Evolutionary conservation across 2,888 invertebrate genomes (phyloP).

Genomic region (Trissolcus brochymenae): DNA sequence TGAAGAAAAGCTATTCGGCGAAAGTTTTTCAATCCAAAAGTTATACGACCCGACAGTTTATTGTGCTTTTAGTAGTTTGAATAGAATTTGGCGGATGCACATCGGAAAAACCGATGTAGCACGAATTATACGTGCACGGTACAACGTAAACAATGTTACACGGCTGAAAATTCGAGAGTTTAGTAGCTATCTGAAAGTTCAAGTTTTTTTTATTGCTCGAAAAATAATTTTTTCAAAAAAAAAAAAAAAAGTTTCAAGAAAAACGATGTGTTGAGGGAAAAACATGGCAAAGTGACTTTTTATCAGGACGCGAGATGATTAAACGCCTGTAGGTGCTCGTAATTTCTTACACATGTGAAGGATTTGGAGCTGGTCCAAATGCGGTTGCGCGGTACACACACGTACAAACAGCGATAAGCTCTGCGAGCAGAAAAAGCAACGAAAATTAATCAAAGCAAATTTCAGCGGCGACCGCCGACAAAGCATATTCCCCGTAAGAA

Average conservation of each 20-base stretch:
- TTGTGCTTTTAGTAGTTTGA: constrained; percentile 67
- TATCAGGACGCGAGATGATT: constrained; percentile 26
- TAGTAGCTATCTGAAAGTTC: too few species aligned
- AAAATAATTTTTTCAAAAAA: too few species aligned
- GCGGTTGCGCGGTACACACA: constrained; percentile 28
- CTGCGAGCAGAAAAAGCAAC: constrained; percentile 60
- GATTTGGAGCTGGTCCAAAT: constrained; percentile 58
- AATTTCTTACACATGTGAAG: constrained; percentile 30
- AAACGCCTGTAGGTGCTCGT: constrained; percentile 18
- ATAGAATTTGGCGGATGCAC: constrained; percentile 61
- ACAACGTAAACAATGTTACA: constrained; percentile 53
- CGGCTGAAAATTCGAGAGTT: constrained; percentile 9
- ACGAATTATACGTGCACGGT: constrained; percentile 50
- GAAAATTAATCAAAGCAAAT: constrained; percentile 76
- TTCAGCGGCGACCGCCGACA: constrained; percentile 72
- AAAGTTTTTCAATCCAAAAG: constrained; percentile 74
- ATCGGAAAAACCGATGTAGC: constrained; percentile 53
- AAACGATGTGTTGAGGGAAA: too few species aligned
- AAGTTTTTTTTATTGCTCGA: too few species aligned
- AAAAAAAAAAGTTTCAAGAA: too few species aligned
- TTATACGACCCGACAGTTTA: constrained; percentile 66
- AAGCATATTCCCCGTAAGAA: constrained; percentile 77
- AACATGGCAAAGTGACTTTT: constrained; percentile 1
- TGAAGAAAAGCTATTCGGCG: constrained; percentile 60
- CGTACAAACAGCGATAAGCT: constrained; percentile 57